A percentile compares a stretch with the other conserved stretches of the same genome.
phyloP scores from a whole-genome alignment of 37 sponge, comb jelly and placozoan genomes.

The Hexactinellida sp. region DNA sequence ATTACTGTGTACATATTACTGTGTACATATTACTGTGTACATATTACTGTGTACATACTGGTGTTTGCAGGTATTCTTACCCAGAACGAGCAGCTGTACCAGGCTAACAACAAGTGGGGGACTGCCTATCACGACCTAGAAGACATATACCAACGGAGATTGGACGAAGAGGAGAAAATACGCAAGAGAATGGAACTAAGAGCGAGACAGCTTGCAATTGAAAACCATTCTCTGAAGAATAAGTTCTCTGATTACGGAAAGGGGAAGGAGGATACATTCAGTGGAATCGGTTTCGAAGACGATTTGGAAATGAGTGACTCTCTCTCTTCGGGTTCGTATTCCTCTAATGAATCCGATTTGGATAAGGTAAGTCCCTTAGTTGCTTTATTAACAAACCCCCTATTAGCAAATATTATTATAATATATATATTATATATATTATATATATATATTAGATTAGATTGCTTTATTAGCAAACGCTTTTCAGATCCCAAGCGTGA shows the following conservation, averaged over 20 bases:
- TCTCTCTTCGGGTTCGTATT: neutral
- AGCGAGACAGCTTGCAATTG: neutral
- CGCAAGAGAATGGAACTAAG: neutral
- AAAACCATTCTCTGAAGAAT: neutral
- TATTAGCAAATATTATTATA: no score
- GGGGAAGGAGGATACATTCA: neutral
- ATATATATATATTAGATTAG: no score
- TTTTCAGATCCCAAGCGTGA: no score
- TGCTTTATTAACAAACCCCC: neutral
- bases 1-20: no score
- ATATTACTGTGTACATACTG: no score
- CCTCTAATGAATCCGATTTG: neutral
- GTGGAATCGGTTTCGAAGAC: neutral
- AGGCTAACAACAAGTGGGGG: slow-evolving; percentile 9
- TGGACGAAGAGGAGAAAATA: neutral
- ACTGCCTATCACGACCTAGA: neutral
- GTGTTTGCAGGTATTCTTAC: neutral
- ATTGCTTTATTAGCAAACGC: no score
- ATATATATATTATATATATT: no score
- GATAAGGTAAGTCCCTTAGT: neutral
- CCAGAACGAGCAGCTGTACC: neutral
- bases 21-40: no score
- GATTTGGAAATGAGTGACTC: neutral
- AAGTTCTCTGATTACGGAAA: slow-evolving; percentile 5
- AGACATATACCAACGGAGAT: neutral